A percentile compares a stretch with the other conserved stretches of the same genome.
These are phyloP conservation scores for Drosophila mayaguana DNA, from an alignment of 2,888 invertebrate genomes.

Conservation along the genomic window DNA sequence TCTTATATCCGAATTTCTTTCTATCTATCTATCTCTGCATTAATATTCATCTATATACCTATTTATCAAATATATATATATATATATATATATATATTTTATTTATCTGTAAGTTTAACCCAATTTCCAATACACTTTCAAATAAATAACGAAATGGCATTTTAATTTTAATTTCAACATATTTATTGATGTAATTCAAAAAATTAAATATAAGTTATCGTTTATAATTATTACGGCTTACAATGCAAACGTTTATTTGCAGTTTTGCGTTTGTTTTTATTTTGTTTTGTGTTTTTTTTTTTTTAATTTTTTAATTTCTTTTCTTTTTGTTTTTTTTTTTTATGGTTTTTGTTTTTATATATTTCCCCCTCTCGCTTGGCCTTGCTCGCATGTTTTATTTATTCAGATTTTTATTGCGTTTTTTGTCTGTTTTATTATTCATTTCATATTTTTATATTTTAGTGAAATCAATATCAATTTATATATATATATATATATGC, in stretches of 20 bases:
- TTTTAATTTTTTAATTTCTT: constrained; percentile 24
- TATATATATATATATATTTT: neutral
- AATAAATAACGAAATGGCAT: neutral
- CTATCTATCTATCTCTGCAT: neutral
- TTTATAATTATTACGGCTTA: constrained; percentile 76
- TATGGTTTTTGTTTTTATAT: constrained; percentile 21
- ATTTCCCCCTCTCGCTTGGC: constrained; percentile 44
- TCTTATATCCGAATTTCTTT: neutral
- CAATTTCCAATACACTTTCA: too few species aligned
- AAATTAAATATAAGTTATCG: constrained; percentile 78
- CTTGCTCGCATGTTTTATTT: constrained; percentile 33
- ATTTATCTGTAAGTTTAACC: neutral
- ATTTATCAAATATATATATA: too few species aligned
- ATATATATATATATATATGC: constrained; percentile 24
- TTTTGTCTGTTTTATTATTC: constrained; percentile 17
- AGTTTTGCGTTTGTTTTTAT: constrained; percentile 64
- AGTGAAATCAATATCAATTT: constrained; percentile 31
- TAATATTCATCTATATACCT: neutral
- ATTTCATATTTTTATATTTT: constrained; percentile 25
- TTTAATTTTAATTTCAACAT: constrained; percentile 78
- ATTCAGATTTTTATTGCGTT: constrained; percentile 45
- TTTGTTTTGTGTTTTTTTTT: constrained; percentile 26
- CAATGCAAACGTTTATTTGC: constrained; percentile 82
- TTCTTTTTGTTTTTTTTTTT: constrained; percentile 19
- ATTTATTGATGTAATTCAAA: constrained; percentile 84